Evolutionary conservation across 2,888 invertebrate genomes (phyloP).

Genomic region (Stenotaenia linearis): DNA sequence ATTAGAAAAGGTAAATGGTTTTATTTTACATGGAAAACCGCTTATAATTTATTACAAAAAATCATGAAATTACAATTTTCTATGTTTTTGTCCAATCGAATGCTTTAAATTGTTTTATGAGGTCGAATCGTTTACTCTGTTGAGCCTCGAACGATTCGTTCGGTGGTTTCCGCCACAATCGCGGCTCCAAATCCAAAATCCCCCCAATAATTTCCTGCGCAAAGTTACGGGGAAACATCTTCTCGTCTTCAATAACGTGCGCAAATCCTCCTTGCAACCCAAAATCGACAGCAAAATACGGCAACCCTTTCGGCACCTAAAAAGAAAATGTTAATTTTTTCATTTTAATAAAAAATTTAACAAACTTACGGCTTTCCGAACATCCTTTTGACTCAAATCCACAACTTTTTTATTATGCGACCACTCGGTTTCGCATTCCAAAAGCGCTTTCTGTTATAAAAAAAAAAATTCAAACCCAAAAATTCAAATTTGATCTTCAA

Average conservation of each 20-base stretch:
- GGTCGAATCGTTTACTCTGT: conserved; percentile 66
- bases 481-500: conserved; percentile 42
- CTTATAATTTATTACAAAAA: conserved; percentile 30
- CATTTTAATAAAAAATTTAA: background rate
- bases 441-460: conserved; percentile 76
- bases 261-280: conserved; percentile 83
- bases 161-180: conserved; percentile 75
- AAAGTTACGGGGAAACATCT: conserved; percentile 77
- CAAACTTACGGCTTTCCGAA: conserved; percentile 59
- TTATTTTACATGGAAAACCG: conserved; percentile 31
- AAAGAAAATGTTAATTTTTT: background rate
- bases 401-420: conserved; percentile 87
- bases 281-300: conserved; percentile 93
- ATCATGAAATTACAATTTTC: background rate
- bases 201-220: conserved; percentile 94
- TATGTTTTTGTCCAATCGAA: conserved; percentile 38
- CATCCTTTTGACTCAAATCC: conserved; percentile 61
- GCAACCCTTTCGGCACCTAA: conserved; percentile 78
- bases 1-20: conserved; percentile 32
- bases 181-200: conserved; percentile 81
- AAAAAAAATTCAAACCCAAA: background rate
- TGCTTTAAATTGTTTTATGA: conserved; percentile 62
- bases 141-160: conserved; percentile 69
- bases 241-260: conserved; percentile 93
- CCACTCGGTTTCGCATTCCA: conserved; percentile 94